These are phyloP conservation scores for Amitus sp. DNA, from an alignment of 2,888 invertebrate genomes.

Conservation along the genomic window DNA sequence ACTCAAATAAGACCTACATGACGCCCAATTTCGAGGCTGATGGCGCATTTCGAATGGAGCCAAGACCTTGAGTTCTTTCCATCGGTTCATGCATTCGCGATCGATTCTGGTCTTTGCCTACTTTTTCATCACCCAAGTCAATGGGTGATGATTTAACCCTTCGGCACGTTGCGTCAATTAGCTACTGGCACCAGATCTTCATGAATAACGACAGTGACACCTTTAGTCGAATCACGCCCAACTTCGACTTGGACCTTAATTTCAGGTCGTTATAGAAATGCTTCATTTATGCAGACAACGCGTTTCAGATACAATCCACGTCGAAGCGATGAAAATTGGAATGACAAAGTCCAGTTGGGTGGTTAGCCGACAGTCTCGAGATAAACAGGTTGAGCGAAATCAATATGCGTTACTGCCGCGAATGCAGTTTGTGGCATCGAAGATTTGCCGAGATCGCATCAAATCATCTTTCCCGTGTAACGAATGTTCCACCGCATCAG, in stretches of 20 bases:
- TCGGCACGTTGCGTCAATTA: no score
- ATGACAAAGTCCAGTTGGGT: constrained; percentile 29
- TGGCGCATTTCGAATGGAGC: constrained; percentile 9
- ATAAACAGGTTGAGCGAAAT: constrained; percentile 17
- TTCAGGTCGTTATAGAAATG: constrained; percentile 19
- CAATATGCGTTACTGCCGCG: constrained; percentile 6
- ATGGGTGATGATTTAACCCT: no score
- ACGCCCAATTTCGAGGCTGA: constrained; percentile 27
- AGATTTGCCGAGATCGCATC: neutral
- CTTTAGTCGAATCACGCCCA: no score
- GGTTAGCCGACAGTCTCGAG: constrained; percentile 23
- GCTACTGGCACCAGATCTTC: no score
- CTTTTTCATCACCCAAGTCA: no score
- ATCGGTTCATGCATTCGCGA: no score
- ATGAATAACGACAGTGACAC: no score
- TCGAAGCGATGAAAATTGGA: constrained; percentile 30
- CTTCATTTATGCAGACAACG: constrained; percentile 23
- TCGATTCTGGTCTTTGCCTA: no score
- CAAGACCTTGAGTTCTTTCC: no score
- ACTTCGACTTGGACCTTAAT: no score
- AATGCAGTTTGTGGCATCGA: neutral
- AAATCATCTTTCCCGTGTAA: neutral
- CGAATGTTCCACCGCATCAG: neutral
- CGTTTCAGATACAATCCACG: constrained; percentile 9
- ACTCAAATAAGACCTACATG: constrained; percentile 30